Evolutionary conservation across 2,113 vertebrate genomes (phyloP), one percentile per base, ranked within the genome.

Genomic region (Trematomus loennbergii): DNA sequence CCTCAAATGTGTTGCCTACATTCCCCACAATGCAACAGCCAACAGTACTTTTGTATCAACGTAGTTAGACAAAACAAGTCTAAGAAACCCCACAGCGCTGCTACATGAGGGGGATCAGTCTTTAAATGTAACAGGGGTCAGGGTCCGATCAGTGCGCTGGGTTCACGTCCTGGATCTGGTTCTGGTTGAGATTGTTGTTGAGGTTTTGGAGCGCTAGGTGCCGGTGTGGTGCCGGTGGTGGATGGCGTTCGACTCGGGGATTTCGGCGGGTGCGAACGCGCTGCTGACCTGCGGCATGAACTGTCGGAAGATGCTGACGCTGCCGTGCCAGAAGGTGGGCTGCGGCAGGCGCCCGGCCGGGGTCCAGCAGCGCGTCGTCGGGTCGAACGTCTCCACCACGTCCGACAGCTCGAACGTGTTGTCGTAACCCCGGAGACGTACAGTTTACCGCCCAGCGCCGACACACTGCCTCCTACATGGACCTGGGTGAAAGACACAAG

Each of bases 301-400:
- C 95, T 99, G 98, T 1, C 98, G 96, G 93, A 99, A 99, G 36
- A 99, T 99, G 94, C 97, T 99, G 93, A 99, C 98, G 0, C 97
- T 99, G 94, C 97, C 97, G 0, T 99, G 98, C 98, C 98, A 99
- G 95, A 99, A 99, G 71, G 96, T 99, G 48, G 97, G 97, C 91
- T 99, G 98, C 0, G 98, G 98, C 1, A 99, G 95, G 1, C 94
- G 96, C 0, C 97, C 98, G 6, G 96, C 95, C 0, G 93, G 58
- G 0, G 91, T 94, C 98, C 98, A 99, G 0, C 84, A 68, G 4
- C 96, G 94, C 0, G 94, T 85, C 80, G 93, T 91, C 0, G 98
- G 97, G 73, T 99, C 96, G 0, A 96, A 99, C 0, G 96, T 96
- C 53, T 99, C 98, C 74, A 99, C 95, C 58, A 97, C 96, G 0